Conservation (phyloP, 2,113 vertebrate genomes). For the Butorides virescens region DNA sequence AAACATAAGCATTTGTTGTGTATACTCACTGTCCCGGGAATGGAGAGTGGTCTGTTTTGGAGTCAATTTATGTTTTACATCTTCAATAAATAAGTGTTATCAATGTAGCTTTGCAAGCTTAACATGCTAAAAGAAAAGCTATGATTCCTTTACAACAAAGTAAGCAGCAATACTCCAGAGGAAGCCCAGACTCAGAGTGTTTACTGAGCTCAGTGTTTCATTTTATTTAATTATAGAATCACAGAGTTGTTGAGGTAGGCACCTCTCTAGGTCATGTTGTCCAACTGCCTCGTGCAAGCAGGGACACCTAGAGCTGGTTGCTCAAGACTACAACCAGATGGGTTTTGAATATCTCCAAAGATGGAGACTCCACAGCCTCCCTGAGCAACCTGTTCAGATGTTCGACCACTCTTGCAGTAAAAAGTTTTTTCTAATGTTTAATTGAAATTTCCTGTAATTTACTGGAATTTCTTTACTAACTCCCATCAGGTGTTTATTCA, state of each 20-base stretch:
- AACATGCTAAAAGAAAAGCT: not conserved
- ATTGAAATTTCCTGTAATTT: not conserved
- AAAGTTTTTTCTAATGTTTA: not conserved
- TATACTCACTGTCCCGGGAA: not conserved
- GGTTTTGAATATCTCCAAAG: not conserved
- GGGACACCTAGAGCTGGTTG: not conserved
- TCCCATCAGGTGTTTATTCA: not conserved
- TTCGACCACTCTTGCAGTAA: not conserved
- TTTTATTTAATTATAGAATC: not conserved
- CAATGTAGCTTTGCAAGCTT: not conserved
- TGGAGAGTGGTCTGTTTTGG: not conserved
- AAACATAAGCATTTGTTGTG: not conserved
- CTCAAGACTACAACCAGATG: not conserved
- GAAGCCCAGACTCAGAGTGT: not conserved
- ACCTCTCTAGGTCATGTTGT: not conserved
- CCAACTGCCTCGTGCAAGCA: not conserved
- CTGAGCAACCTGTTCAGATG: not conserved
- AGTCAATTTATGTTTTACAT: slow-evolving; percentile 18
- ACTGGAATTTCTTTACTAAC: not conserved
- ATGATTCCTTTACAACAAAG: not conserved
- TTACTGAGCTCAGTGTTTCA: not conserved
- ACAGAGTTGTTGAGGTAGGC: not conserved
- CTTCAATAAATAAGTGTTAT: slow-evolving; percentile 14
- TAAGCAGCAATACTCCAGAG: not conserved
- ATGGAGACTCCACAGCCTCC: not conserved